Evolutionary conservation across 2,113 vertebrate species (phyloP), one percentile per base, ranked within the genome.

Genomic region (Hemichromis elongatus): DNA sequence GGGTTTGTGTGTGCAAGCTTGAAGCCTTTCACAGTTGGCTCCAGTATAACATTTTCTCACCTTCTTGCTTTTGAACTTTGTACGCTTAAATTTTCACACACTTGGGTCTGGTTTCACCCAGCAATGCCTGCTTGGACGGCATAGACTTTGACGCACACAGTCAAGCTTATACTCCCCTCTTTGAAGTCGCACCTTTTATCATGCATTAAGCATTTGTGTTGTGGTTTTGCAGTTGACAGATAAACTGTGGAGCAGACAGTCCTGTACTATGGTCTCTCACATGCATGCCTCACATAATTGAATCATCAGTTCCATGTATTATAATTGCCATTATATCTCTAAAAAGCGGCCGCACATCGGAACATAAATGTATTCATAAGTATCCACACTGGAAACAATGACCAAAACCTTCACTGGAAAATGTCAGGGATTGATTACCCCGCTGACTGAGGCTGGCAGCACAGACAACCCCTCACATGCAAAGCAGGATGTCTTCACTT

Each of bases 1-100:
- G 14, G 45, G 47, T 73, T 50, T 26, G 10, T 55, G 47, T 79
- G 47, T 78, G 52, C n/a, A n/a, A 18, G 61, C 16, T 30, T 30
- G 24, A 86, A 77, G 66, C 3, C 0, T 4, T 70, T 86, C 52
- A 77, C 53, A 61, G 59, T 66, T 12, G 26, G 26, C 37, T 82
- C 10, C 8, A 54, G 33, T n/a, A 14, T 16, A 40, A 47, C 2
- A 35, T 45, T 80, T 86, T 78, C 42, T 81, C 26, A 61, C 52
- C 79, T 85, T 85, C 89, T 87, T 89, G 70, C 80, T 89, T 80
- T 54, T 81, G 50, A 88, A 21, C 28, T 37, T 68, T 26, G 7
- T 42, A 73, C 61, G 54, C 47, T 78, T 28, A 84, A 8, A 70
- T 88, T 18, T 83, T 28, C 12, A 53, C 56, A 45, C 57, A 30